Base-by-base conservation (phyloP, 2,797 vertebrate genomes). In the Nothura maculosa region DNA sequence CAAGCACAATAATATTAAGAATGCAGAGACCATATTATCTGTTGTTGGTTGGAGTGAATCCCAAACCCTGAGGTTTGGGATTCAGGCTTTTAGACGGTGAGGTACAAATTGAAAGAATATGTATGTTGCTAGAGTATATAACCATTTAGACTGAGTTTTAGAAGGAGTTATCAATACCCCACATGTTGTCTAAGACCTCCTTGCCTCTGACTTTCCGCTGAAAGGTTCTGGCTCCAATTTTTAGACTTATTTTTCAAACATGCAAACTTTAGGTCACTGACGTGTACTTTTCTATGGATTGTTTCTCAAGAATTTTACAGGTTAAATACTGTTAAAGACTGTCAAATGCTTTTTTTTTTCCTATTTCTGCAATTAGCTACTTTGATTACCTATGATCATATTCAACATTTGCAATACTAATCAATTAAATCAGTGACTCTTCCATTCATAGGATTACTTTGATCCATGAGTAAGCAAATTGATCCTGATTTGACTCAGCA, bases 41-140 rank as follows among this genome's bases (percentile, higher is more conserved):
- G 91, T 69, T 85, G 45, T 61, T 43, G 73, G 58, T 70, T 0
- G 0, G 52, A n/a, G n/a, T n/a, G n/a, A n/a, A n/a, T 68, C n/a
- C 63, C 73, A 84, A 81, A 11, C 2, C 25, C 54, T 38, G 18
- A 69, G 8, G 38, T 50, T 68, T 66, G 55, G 18, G 6, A 68
- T 24, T 61, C 43, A 68, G 61, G 20, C 36, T 68, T 30, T 47
- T 36, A 43, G 63, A 52, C 8, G 52, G 25, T 25, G 81, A 73
- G 69, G 55, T 63, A 89, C 60, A 85, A 82, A 85, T 78, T 85
- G 83, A 92, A 94, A 94, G 17, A 8, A 11, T 27, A 4, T 76
- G 15, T 60, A 28, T 78, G 55, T 78, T 67, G 34, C n/a, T 66
- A 24, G 32, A 55, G 75, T 32, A 9, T 20, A 40, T 34, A 86